Evolutionary conservation across 2,888 invertebrate species (phyloP).

Genomic region (Priocnemis perturbator): DNA sequence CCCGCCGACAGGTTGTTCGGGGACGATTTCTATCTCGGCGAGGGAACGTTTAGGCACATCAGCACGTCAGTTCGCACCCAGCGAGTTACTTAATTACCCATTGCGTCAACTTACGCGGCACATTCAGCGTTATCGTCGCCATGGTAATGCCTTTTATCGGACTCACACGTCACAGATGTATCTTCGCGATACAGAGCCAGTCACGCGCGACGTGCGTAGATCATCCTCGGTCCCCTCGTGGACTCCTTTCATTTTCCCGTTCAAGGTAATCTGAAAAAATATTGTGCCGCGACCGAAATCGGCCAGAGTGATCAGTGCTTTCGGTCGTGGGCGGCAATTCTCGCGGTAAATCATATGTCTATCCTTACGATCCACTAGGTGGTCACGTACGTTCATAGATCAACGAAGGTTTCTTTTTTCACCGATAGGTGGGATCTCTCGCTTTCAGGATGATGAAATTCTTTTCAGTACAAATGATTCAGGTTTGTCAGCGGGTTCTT

Average conservation of each 20-base stretch:
- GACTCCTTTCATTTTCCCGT: background rate
- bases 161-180: background rate
- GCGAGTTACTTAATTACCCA: too few species aligned
- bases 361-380: constrained; percentile 27
- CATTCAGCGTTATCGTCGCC: constrained; percentile 27
- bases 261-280: too few species aligned
- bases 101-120: constrained; percentile 19
- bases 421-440: background rate
- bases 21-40: constrained; percentile 37
- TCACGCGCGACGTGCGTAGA: background rate
- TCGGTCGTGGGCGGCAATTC: background rate
- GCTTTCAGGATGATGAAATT: background rate
- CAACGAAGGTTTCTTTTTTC: background rate
- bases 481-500: too few species aligned
- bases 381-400: background rate
- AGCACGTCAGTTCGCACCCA: background rate
- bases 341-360: constrained; percentile 30
- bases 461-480: too few species aligned
- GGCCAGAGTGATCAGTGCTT: too few species aligned
- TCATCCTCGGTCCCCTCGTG: background rate
- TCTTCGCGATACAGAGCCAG: background rate
- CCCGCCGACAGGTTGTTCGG: constrained; percentile 36
- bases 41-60: constrained; percentile 13
- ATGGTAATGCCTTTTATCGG: constrained; percentile 37
- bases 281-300: too few species aligned